Conservation (phyloP, 2,888 invertebrate genomes). For the Anagyrus pseudococci region DNA sequence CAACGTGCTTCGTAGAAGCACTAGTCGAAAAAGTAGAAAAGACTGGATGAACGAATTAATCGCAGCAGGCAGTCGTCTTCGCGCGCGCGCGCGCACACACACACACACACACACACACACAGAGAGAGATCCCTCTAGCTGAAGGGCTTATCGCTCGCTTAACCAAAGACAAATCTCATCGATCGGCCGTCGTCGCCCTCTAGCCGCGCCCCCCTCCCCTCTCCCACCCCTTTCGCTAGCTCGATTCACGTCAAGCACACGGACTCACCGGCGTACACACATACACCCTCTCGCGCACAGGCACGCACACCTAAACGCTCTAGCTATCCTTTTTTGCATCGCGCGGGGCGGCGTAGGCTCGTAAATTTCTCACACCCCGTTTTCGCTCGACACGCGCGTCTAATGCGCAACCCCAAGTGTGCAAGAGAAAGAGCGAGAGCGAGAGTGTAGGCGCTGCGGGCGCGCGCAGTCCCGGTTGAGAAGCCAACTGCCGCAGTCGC, state of each 20-base stretch:
- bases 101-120: background rate
- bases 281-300: too few relatives aligned
- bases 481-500: background rate
- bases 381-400: constrained; percentile 52
- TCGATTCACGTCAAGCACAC: constrained; percentile 21
- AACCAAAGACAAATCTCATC: constrained; percentile 47
- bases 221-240: too few relatives aligned
- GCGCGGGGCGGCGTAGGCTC: constrained; percentile 44
- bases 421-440: too few relatives aligned
- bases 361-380: constrained; percentile 57
- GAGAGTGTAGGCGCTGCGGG: too few relatives aligned
- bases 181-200: constrained; percentile 32
- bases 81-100: too few relatives aligned
- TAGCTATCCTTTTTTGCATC: constrained; percentile 52
- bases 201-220: background rate
- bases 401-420: constrained; percentile 52
- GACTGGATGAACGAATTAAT: too few relatives aligned
- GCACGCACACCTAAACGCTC: too few relatives aligned
- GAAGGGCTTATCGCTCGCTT: constrained; percentile 35
- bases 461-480: too few relatives aligned
- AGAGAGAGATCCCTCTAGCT: background rate
- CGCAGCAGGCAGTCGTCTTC: too few relatives aligned
- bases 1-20: too few relatives aligned
- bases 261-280: too few relatives aligned
- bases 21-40: too few relatives aligned